Evolutionary conservation across 1,140 invertebrate species (phyloP), one percentile per base, ranked within the genome.

Genomic region (Battus philenor): DNA sequence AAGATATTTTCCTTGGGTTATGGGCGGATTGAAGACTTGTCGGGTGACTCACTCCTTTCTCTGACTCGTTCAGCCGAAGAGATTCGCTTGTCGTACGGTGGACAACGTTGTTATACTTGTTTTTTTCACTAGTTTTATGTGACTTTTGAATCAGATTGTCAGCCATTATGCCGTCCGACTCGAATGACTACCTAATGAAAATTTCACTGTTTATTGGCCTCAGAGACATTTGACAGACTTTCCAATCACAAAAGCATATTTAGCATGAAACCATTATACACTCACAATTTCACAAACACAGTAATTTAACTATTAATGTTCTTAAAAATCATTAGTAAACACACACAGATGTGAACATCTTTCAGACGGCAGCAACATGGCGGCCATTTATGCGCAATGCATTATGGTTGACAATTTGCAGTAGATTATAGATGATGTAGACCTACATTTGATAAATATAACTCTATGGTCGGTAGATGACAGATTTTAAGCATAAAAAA

Each of bases 61-160:
- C 88, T 51, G 88, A 84, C 55, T 90, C 90, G 52, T 89, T 89
- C 44, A 93, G 77, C 39, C 93, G 89, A 73, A 93, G 89, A 79
- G 91, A 92, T 83, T 93, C 93, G 81, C 91, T 92, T 55, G 92
- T 93, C 48, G 91, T 93, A 62, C 92, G 90, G 67, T 93, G 91
- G 59, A 93, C 89, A 50, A 91, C 89, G 73, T 89, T 90, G 79
- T 86, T 86, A 84, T 83, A 86, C 77, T 86, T 86, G 81, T 85
- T 86, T 86, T 86, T 86, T 75, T 86, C 84, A 78, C 77, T 86
- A 86, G 73, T 84, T 86, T 86, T 86, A 86, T 86, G 84, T 86
- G 84, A 84, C 84, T 86, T 86, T 86, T 86, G 84, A 82, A 83
- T 86, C 70, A 86, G 79, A 86, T 86, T 86, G 84, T 86, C 84